These are phyloP conservation scores for Candoia aspera DNA, from an alignment of 2,113 vertebrate species.

Conservation along the genomic window DNA sequence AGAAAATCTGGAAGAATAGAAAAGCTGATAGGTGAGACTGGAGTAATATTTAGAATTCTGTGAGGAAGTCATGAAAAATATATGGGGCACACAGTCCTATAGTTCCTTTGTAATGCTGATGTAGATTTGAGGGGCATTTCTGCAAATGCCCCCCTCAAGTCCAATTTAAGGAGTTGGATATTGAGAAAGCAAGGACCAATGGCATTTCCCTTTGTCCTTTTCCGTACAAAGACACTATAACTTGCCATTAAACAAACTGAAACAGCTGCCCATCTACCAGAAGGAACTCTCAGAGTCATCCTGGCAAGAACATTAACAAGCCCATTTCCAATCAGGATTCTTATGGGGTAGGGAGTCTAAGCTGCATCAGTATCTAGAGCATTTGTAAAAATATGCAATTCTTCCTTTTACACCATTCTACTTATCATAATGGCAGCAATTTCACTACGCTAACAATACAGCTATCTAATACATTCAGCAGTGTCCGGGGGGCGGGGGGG, in stretches of 20 bases:
- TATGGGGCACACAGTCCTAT: not conserved
- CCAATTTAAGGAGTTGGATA: not conserved
- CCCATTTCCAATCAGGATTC: not conserved
- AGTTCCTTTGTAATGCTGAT: not conserved
- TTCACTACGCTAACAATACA: not conserved
- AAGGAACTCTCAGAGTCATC: not conserved
- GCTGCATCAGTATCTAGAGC: not conserved
- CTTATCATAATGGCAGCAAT: not conserved
- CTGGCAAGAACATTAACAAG: not conserved
- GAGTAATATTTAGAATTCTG: not conserved
- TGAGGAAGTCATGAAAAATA: not conserved
- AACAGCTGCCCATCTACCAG: not conserved
- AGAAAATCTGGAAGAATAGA: not conserved
- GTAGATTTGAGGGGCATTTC: not conserved
- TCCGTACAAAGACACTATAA: not conserved
- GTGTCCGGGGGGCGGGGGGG: not conserved
- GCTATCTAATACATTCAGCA: not conserved
- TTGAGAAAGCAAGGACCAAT: not conserved
- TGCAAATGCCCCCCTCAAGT: not conserved
- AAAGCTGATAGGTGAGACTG: not conserved
- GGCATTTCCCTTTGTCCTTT: not conserved
- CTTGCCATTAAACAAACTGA: not conserved
- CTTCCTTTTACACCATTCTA: not conserved
- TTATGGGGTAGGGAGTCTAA: not conserved
- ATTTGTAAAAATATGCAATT: not conserved